Evolutionary conservation across 1,140 invertebrate species (phyloP), one percentile per base, ranked within the genome.

Genomic region (Habropoda laboriosa): DNA sequence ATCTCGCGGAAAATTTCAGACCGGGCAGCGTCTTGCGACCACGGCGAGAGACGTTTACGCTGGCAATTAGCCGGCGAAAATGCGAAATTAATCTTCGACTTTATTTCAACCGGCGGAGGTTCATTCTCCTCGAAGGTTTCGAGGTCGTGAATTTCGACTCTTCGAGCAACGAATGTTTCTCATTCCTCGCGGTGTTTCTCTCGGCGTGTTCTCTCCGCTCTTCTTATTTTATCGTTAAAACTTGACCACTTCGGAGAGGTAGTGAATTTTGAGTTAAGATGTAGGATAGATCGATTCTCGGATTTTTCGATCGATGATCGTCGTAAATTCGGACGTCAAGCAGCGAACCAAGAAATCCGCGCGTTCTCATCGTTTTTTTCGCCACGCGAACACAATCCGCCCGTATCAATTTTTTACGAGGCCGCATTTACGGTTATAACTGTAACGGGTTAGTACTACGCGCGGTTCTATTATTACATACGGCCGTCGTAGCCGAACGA

Each of bases 1-100:
- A 78, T 78, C 75, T 60, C 75, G 75, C 75, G 75, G 67, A 61
- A 78, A 78, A 78, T 71, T 70, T 78, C 75, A 49, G 24, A 16
- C 55, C n/a, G 24, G 27, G 51, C 42, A 60, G 3, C 53, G 16
- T 18, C 24, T 24, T 3, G 24, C 40, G 24, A 12, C 27, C 27
- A 2, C 38, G 21, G 30, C 16, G 27, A 40, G 27, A 55, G 49
- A 76, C 63, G 49, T 68, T 76, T 35, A 45, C 38, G 51, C 4
- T 5, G 66, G 42, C 53, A 71, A 78, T 78, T 78, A 78, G 45
- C 42, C 55, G 18, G 45, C 6, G 45, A 71, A 78, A 60, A 51
- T 45, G 55, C 27, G 21, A 38, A 78, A 60, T 61, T 78, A 61
- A 78, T 78, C 58, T 49, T 24, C 45, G 32, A 60, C 55, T 76